These are phyloP conservation scores for Oryctolagus cuniculus DNA, from an alignment of 2,113 vertebrate species.

Conservation along the genomic window mOryCun1.1 NC_091433.1:116463501-116464000, in stretches of 20 bases:
- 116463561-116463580: neutral
- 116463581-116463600: neutral
- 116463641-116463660: neutral
- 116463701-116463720: neutral
- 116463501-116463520: neutral
- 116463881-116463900: neutral
- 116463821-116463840: conserved; percentile 2
- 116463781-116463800: conserved; percentile 9
- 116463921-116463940: neutral
- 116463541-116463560: neutral
- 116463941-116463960: neutral
- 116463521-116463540: neutral
- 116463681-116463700: neutral
- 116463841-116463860: neutral
- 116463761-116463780: neutral
- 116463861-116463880: neutral
- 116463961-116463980: neutral
- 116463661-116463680: neutral
- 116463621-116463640: neutral
- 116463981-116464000: neutral
- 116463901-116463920: neutral
- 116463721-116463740: neutral
- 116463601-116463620: neutral
- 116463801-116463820: neutral
- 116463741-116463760: neutral